Evolutionary conservation across 30 jellyfish, hydroid and myxozoan species (phyloP).

Genomic region (Sanderia malayensis): DNA sequence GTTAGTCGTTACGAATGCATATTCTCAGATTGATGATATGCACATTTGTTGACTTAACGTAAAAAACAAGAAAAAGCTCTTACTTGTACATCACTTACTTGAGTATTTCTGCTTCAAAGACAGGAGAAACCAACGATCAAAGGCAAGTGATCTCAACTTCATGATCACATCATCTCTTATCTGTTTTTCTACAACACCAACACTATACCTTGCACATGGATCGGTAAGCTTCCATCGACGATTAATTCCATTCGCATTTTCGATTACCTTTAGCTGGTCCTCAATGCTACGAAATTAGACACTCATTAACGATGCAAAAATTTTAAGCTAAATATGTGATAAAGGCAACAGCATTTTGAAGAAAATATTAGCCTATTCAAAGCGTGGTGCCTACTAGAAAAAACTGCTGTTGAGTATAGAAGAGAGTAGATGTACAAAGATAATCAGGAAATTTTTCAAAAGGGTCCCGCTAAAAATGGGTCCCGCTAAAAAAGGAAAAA

Average conservation of each 20-base stretch:
- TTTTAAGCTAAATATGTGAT: not conserved
- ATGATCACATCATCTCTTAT: conserved; percentile 2
- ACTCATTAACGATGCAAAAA: not conserved
- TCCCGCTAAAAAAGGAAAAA: too few relatives aligned
- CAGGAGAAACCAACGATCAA: conserved; percentile 18
- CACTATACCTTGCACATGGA: conserved; percentile 5
- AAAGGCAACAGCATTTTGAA: not conserved
- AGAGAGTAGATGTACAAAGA: not conserved
- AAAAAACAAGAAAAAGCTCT: not conserved
- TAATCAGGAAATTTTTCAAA: not conserved
- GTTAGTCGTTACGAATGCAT: not conserved
- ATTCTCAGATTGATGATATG: not conserved
- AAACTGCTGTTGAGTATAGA: not conserved
- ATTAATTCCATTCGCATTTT: not conserved
- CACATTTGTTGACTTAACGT: not conserved
- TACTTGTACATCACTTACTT: not conserved
- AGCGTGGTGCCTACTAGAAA: not conserved
- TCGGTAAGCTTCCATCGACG: conserved; percentile 20
- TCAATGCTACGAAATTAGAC: not conserved
- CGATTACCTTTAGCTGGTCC: conserved; percentile 6
- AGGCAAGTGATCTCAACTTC: conserved; percentile 19
- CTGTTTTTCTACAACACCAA: conserved; percentile 9
- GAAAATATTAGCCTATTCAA: not conserved
- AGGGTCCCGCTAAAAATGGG: too few relatives aligned
- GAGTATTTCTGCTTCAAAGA: conserved; percentile 17